These are phyloP conservation scores for Helobdella robusta DNA, from an alignment of 2,888 invertebrate species.

Conservation along the genomic window DNA sequence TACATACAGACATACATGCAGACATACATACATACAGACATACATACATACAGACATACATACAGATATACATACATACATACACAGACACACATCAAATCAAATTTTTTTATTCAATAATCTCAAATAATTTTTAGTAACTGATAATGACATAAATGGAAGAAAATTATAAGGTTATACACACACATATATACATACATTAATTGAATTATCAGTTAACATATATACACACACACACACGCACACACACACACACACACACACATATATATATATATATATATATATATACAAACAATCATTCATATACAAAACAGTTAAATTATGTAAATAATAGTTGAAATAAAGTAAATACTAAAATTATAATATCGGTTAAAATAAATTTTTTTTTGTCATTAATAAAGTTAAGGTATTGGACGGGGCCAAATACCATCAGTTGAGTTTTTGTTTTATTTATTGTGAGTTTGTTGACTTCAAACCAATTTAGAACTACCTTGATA, in stretches of 20 bases:
- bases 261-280: not conserved
- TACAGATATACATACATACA: not conserved
- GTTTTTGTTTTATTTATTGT: too few species aligned
- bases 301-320: not conserved
- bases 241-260: conserved; percentile 15
- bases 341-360: not conserved
- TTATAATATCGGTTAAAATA: too few species aligned
- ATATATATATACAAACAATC: not conserved
- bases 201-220: not conserved
- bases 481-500: too few species aligned
- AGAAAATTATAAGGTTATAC: not conserved
- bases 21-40: conserved; percentile 12
- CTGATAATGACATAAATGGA: too few species aligned
- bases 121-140: too few species aligned
- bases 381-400: too few species aligned
- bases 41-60: not conserved
- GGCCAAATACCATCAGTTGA: too few species aligned
- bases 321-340: not conserved
- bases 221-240: conserved; percentile 15
- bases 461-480: too few species aligned
- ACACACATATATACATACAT: conserved; percentile 11
- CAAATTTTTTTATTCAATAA: too few species aligned
- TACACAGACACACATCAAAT: conserved; percentile 1
- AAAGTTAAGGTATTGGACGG: too few species aligned
- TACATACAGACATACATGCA: not conserved